Evolutionary conservation across 2,888 invertebrate genomes (phyloP).

Genomic region (Biston stratarius): DNA sequence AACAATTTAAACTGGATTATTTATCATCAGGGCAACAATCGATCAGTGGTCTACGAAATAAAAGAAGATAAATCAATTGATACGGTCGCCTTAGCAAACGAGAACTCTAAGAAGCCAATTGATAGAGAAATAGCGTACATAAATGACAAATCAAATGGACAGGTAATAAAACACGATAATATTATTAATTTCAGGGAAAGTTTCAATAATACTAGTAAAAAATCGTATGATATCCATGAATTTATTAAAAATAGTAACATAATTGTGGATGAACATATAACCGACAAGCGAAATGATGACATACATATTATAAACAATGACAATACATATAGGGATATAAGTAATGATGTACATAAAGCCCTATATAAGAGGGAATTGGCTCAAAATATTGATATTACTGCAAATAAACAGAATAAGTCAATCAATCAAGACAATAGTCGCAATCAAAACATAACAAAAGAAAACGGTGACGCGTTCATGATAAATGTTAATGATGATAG

Average conservation of each 20-base stretch:
- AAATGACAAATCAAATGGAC: constrained; percentile 53
- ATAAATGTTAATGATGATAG: too few species aligned
- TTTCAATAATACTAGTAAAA: not conserved
- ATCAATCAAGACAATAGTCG: too few species aligned
- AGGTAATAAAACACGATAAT: constrained; percentile 24
- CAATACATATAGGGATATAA: not conserved
- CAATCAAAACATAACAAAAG: too few species aligned
- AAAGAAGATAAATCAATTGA: constrained; percentile 44
- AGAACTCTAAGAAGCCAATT: constrained; percentile 47
- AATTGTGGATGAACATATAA: not conserved
- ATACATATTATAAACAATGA: not conserved
- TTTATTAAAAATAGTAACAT: not conserved
- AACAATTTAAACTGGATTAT: not conserved
- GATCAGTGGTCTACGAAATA: constrained; percentile 46
- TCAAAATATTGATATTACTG: too few species aligned
- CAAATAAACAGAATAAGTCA: too few species aligned
- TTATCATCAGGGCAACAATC: constrained; percentile 4
- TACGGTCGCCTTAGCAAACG: constrained; percentile 43
- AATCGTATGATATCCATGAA: not conserved
- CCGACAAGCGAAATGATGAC: not conserved
- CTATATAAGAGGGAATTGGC: not conserved
- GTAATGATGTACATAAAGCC: too few species aligned
- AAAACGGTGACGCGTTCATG: too few species aligned
- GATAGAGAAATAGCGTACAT: constrained; percentile 58
- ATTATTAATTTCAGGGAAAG: not conserved